These are phyloP conservation scores for Oryctes rhinoceros DNA, from an alignment of 1,140 invertebrate species.

Conservation along the genomic window DNA sequence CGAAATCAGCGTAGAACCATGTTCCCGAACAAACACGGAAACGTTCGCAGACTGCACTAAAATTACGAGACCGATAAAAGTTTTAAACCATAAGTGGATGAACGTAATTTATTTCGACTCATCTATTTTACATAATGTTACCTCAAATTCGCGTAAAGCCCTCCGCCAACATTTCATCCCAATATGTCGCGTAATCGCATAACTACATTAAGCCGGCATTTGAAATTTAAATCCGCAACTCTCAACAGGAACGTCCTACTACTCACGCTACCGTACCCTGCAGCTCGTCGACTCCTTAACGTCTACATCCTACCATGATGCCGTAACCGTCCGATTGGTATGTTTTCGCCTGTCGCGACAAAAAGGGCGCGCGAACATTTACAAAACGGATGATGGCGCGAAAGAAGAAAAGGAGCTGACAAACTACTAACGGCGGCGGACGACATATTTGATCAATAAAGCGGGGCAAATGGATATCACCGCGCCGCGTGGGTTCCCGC, in stretches of 20 bases:
- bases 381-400: conserved; percentile 7
- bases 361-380: neutral
- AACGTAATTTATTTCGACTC: neutral
- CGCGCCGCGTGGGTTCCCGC: neutral
- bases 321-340: neutral
- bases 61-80: neutral
- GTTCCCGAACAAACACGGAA: too few relatives aligned
- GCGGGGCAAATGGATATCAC: conserved; percentile 3
- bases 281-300: neutral
- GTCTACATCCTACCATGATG: neutral
- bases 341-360: conserved; percentile 2
- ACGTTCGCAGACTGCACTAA: neutral
- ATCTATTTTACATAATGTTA: conserved; percentile 16
- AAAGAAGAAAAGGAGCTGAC: conserved; percentile 9
- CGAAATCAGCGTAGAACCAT: too few relatives aligned
- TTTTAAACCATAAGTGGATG: neutral
- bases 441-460: conserved; percentile 19
- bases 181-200: conserved; percentile 18
- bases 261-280: neutral
- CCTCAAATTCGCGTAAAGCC: neutral
- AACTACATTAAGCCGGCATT: conserved; percentile 6
- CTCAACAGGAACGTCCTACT: neutral
- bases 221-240: conserved; percentile 3
- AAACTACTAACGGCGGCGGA: conserved; percentile 16
- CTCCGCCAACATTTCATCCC: neutral